Base-by-base conservation (phyloP, 2,797 vertebrate species). In the Heterohyrax brucei region DNA sequence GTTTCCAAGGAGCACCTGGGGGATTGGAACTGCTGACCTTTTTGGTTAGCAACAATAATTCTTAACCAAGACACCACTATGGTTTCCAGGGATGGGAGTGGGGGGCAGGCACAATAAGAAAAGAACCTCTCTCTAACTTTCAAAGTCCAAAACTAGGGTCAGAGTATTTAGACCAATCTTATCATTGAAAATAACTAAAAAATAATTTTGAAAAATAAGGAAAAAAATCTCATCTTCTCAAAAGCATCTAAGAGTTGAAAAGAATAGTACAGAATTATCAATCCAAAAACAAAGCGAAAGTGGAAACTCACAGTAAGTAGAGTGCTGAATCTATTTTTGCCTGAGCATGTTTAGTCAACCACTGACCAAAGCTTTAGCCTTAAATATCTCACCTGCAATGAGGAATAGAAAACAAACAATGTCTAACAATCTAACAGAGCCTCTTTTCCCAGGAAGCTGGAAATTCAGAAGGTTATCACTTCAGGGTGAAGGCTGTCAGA, bases 111-210 rank as follows among this genome's bases (percentile, higher is more conserved):
- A 26, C 24, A 61, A 59, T 83, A 6, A 82, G 24, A 59, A 61
- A 70, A 89, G 50, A 93, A 81, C 75, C 62, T 48, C 68, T 88
- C 87, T 91, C 50, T 30, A 93, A 87, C 94, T 81, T 94, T 87
- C 82, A 82, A 59, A 50, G 64, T 76, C 44, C 72, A 93, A 84
- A 12, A 92, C 2, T 18, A 89, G n/a, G 81, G 82, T 12, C 46
- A 89, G 19, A 83, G 44, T 78, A 93, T 79, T 21, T 87, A 13
- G 3, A 89, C 28, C 13, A 64, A 92, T 33, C 84, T 10, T 9
- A 90, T 81, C 30, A 82, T 3, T 87, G 62, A 85, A 86, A 79
- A 89, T 73, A 91, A 91, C 46, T 64, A 92, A 96, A 93, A 72
- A 24, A 39, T 79, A 87, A 82, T 75, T 84, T 68, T 61, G 44